These are phyloP conservation scores for Drosophila kambysellisi DNA, from an alignment of 2,888 invertebrate genomes.

Conservation along the genomic window DNA sequence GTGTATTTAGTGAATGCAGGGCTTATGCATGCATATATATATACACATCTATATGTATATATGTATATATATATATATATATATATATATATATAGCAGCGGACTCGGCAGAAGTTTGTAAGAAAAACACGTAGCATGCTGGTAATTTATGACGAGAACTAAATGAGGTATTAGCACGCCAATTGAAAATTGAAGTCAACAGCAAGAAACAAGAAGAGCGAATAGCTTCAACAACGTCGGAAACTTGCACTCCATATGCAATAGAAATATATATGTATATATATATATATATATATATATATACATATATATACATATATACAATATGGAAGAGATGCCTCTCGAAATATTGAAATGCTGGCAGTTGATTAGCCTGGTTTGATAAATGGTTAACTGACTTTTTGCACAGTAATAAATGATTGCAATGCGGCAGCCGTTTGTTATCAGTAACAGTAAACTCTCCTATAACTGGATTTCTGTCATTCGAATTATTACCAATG, in stretches of 20 bases:
- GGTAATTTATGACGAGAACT: slow-evolving; percentile 75
- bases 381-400: not conserved
- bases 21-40: not conserved
- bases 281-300: not conserved
- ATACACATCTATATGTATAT: not conserved
- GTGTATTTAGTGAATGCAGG: not conserved
- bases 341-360: not conserved
- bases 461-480: not conserved
- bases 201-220: slow-evolving; percentile 25
- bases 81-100: slow-evolving; percentile 5
- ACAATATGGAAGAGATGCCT: not conserved
- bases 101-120: not conserved
- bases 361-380: not conserved
- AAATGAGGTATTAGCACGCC: slow-evolving; percentile 84
- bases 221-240: not conserved
- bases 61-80: slow-evolving; percentile 7
- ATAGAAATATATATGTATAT: not conserved
- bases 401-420: not conserved
- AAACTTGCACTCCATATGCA: not conserved
- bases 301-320: not conserved
- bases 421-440: no score
- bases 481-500: not conserved
- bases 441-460: no score
- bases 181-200: slow-evolving; percentile 77
- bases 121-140: slow-evolving; percentile 50